A percentile compares a stretch with the other conserved stretches of the same genome.
phyloP scores from a whole-genome alignment of 1,140 invertebrate genomes.

The Anoplolepis gracilipes region DNA sequence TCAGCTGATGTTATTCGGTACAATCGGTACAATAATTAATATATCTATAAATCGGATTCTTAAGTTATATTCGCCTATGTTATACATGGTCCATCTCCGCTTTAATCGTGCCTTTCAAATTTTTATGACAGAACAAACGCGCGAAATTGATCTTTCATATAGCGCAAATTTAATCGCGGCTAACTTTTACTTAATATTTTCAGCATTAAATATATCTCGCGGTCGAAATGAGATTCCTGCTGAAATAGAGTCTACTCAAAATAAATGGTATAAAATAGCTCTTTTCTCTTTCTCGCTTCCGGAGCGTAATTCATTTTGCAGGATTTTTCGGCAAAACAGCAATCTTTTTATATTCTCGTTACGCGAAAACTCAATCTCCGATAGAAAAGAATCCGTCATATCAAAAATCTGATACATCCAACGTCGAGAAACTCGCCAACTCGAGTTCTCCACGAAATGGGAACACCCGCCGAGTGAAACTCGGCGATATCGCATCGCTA shows the following conservation, averaged over 20 bases:
- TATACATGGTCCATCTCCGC: neutral
- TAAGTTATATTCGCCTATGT: conserved; percentile 21
- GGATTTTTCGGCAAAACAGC: neutral
- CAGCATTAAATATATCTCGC: neutral
- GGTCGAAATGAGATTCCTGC: neutral
- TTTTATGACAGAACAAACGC: neutral
- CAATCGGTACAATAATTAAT: neutral
- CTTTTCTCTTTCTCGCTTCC: no score
- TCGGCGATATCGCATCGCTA: conserved; percentile 46
- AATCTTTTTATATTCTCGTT: neutral
- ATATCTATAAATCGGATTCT: conserved; percentile 16
- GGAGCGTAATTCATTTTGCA: no score
- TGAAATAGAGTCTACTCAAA: neutral
- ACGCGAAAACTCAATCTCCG: neutral
- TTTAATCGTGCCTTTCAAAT: neutral
- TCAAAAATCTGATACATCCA: conserved; percentile 11
- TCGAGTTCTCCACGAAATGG: conserved; percentile 52
- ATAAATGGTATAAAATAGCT: neutral
- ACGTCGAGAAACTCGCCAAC: no score
- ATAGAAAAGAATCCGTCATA: conserved; percentile 8
- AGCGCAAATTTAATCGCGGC: neutral
- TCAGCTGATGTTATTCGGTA: neutral
- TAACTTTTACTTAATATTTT: neutral
- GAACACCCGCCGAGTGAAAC: conserved; percentile 24
- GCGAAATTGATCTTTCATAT: neutral